A percentile compares a stretch with the other conserved stretches of the same genome.
phyloP scores from a whole-genome alignment of 2,113 vertebrate species.

The Hydrolagus affinis region DNA sequence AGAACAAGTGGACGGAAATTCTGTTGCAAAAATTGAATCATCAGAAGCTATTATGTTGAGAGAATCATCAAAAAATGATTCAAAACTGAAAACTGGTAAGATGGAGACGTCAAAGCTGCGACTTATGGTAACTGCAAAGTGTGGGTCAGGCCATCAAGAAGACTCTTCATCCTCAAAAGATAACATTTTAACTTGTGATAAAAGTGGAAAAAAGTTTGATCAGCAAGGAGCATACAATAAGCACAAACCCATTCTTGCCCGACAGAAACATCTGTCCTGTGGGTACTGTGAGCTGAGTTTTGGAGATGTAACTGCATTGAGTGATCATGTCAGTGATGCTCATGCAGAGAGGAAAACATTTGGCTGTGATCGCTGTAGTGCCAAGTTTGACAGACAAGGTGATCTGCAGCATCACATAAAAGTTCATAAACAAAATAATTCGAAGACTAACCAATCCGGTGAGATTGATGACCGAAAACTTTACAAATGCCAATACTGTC shows the following conservation, averaged over 20 bases:
- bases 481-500: constrained; percentile 12
- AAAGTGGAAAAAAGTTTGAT: constrained; percentile 16
- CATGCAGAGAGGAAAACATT: constrained; percentile 9
- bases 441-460: constrained; percentile 25
- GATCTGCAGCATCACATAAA: constrained; percentile 27
- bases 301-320: neutral
- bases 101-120: neutral
- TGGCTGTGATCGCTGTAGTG: neutral
- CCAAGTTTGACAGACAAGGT: constrained; percentile 1
- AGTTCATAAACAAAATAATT: constrained; percentile 28
- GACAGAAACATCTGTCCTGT: constrained; percentile 3
- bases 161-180: constrained; percentile 9
- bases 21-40: neutral
- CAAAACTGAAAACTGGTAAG: neutral
- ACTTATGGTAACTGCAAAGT: neutral
- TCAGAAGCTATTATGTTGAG: neutral
- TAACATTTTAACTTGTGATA: constrained; percentile 1
- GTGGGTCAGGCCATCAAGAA: neutral
- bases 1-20: neutral
- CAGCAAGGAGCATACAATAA: constrained; percentile 2
- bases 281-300: neutral
- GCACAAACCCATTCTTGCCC: constrained; percentile 9
- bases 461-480: neutral
- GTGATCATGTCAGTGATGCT: neutral
- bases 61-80: neutral